Base-by-base conservation (phyloP, 2,113 vertebrate species). In the Cavia aperea region DNA sequence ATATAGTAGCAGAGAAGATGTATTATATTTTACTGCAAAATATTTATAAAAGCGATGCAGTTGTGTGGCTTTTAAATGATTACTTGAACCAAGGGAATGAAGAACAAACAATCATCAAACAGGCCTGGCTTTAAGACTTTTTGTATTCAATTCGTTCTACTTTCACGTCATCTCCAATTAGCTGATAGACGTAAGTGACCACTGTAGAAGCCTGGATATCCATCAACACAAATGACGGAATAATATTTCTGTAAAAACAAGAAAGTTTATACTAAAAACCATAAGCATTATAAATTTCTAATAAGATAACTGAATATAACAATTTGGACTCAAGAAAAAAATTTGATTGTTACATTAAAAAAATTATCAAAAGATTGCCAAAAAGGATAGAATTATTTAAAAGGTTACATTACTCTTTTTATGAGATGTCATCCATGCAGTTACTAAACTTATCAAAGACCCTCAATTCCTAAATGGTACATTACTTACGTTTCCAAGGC, bases 71-170 rank as follows among this genome's bases (percentile, higher is more conserved):
- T 88, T 86, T 88, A 77, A 82, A 65, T 56, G 2, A 90, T 89
- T 91, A 78, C 90, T 65, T 82, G 73, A 94, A 93, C 51, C 51
- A 84, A 9, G 14, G 89, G 90, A 96, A 96, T 92, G 93, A 93
- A 95, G 95, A 94, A 15, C 13, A 96, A 98, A 98, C 96, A 58
- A 97, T 88, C 89, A 97, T 94, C 92, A 96, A 78, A 93, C 89
- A 95, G 92, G 85, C 51, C 86, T 82, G 33, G 81, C 43, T 95
- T 98, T 98, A 99, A 54, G 98, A 98, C 79, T 99, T 99, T 97
- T 99, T 99, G 97, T 99, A 99, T 97, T 99, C 99, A 9, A 99
- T 99, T 97, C 99, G 98, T 97, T 99, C 99, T 97, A 99, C 99
- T 97, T 99, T 99, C 90, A 99, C 99, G 58, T 99, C 99, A 83